These are phyloP conservation scores for Copidosoma aretas DNA, from an alignment of 2,888 invertebrate genomes.

Conservation along the genomic window DNA sequence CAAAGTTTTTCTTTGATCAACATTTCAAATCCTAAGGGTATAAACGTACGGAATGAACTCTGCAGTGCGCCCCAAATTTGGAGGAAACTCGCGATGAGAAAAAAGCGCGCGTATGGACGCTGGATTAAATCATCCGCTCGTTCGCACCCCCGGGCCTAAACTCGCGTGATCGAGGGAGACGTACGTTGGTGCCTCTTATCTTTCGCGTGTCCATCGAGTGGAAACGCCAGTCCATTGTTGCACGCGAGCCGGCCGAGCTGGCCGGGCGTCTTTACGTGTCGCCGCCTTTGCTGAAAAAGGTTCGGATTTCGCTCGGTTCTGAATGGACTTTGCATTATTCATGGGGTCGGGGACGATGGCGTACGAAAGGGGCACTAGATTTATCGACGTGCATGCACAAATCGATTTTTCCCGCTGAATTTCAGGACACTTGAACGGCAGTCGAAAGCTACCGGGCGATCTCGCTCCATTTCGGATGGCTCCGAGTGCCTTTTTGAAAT, in stretches of 20 bases:
- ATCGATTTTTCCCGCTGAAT: conserved; percentile 9
- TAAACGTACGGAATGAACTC: too few species aligned
- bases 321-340: conserved; percentile 19
- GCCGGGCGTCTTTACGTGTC: conserved; percentile 14
- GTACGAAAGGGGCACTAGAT: conserved; percentile 1
- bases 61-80: too few species aligned
- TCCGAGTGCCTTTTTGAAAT: too few species aligned
- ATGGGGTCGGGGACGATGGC: not conserved
- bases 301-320: not conserved
- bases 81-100: not conserved
- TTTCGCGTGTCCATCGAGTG: conserved; percentile 12
- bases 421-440: not conserved
- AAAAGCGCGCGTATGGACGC: too few species aligned
- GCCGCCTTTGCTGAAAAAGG: not conserved
- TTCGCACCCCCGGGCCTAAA: not conserved
- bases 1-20: too few species aligned
- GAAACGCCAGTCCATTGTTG: conserved; percentile 7
- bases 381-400: conserved; percentile 10
- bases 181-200: conserved; percentile 5
- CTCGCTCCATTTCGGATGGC: too few species aligned
- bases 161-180: conserved; percentile 26
- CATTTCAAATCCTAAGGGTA: too few species aligned
- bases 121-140: conserved; percentile 8
- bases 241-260: conserved; percentile 14
- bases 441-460: too few species aligned